Evolutionary conservation across 2,888 invertebrate genomes (phyloP), one percentile per base, ranked within the genome.

Genomic region (Ethmia dodecea): DNA sequence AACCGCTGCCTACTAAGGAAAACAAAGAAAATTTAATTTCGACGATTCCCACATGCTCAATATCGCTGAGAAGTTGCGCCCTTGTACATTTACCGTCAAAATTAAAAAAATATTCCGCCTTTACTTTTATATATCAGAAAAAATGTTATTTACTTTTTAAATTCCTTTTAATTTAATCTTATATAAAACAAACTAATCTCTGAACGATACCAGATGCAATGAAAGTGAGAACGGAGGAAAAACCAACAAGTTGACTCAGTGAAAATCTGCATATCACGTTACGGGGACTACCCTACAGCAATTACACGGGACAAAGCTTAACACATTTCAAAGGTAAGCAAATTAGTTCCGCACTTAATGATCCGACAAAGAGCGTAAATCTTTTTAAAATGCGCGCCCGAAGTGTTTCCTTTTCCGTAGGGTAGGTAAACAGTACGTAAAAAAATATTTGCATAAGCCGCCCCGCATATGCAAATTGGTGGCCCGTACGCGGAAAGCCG

Each of bases 251-350:
- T 47, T 38, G 45, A 46, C 38, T 32, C 25, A 31, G 49, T 47
- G 49, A 47, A 70, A 78, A 81, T 81, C 76, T 74, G 73, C 80
- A 79, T 80, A 81, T 84, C 80, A 77, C 74, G 73, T 71, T 66
- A 75, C 76, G 50, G 72, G 69, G 53, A 66, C 69, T 60, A 67
- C 74, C 72, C 69, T 47, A 53, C 67, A 62, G 72, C 75, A 80
- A 86, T 84, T 80, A 79, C 70, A 60, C 69, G 73, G 71, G 72
- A 77, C 75, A 75, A 71, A 76, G 79, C 72, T 71, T 75, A 75
- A 76, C 84, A 83, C 84, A 79, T 86, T 84, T 79, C 80, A 83
- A 83, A 86, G 83, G 84, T 84, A 83, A 81, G 81, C 84, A 84
- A 86, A 86, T 86, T 86, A 86, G 83, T 83, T 83, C 80, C 79